These are phyloP conservation scores for Neopipo cinnamomea DNA, from an alignment of 2,113 vertebrate species.

Conservation along the genomic window DNA sequence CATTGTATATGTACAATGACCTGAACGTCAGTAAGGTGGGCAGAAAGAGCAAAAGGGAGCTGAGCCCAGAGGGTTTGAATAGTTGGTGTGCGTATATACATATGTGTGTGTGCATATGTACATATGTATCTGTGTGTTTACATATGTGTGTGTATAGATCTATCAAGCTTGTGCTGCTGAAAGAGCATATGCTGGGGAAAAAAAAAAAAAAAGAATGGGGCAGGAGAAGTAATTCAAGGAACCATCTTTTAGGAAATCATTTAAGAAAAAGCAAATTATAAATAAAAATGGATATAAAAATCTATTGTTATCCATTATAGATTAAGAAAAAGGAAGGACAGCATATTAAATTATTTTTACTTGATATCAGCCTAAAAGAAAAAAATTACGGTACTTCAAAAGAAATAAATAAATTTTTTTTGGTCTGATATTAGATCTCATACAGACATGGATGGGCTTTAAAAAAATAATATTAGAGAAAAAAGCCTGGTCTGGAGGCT, in stretches of 20 bases:
- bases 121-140: neutral
- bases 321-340: neutral
- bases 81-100: accelerated
- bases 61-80: neutral
- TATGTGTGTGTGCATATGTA: neutral
- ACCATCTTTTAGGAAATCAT: neutral
- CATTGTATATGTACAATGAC: neutral
- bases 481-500: neutral
- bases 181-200: neutral
- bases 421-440: neutral
- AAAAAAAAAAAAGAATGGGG: neutral
- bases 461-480: neutral
- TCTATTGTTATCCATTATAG: neutral
- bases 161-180: neutral
- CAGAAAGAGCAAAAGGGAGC: neutral
- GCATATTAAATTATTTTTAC: neutral
- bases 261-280: neutral
- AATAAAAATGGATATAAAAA: neutral
- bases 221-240: neutral
- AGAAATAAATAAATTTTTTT: neutral
- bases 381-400: neutral
- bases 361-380: neutral
- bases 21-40: neutral
- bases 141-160: accelerated
- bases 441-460: neutral